Evolutionary conservation across 2,113 vertebrate genomes (phyloP), one percentile per base, ranked within the genome.

Genomic region (Calonectris borealis): DNA sequence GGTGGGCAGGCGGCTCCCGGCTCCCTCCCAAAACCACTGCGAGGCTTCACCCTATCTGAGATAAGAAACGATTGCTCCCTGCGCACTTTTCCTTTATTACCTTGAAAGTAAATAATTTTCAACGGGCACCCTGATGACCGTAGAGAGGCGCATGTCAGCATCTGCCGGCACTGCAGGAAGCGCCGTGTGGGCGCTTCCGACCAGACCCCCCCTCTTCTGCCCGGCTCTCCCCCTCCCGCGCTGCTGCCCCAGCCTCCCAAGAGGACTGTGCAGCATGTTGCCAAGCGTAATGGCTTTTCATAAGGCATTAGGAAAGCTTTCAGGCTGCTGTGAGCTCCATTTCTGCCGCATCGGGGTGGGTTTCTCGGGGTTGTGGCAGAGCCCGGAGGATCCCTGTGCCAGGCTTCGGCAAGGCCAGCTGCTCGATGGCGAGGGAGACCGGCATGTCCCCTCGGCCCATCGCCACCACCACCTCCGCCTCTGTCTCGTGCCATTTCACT

Each of bases 111-210:
- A 52, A 16, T 24, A 0, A 5, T 19, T 29, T 52, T 16, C 15
- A 46, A 26, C 0, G 7, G 25, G 25, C 1, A 3, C 20, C 34
- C 25, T 18, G 57, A 15, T 61, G n/a, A 48, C 34, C 4, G 1
- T 1, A 8, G 48, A 25, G 27, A 8, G 8, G 19, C 1, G 3
- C 16, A 1, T 3, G 34, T 24, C 24, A 4, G 22, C 10, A 14
- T 27, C 42, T 3, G 11, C n/a, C 1, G 3, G 86, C 34, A 19
- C 31, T 2, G 19, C 1, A 9, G 44, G 14, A n/a, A 34, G 17
- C 17, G 11, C 60, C 6, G 6, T 1, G 7, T 3, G 24, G 57
- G 29, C 11, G 6, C 31, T 29, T 10, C 31, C 1, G 1, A 10
- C 31, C 4, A 1, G 51, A 71, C 10, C 24, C n/a, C n/a, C 25